Base-by-base conservation (phyloP, 2,113 vertebrate genomes). In the Accipiter virgatus region DNA sequence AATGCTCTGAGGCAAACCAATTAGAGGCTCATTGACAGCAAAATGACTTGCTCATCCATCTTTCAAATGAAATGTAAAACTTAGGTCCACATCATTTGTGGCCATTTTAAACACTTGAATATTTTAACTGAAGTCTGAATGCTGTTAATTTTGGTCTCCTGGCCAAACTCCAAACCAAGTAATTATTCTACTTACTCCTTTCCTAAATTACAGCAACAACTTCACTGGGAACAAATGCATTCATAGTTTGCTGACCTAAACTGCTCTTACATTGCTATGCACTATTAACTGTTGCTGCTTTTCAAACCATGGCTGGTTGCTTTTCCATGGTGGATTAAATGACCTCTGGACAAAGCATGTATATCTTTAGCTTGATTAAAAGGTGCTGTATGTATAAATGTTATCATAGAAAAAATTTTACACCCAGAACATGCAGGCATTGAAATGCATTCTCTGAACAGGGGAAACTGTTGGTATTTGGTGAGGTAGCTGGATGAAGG, bases 231-330 rank as follows among this genome's bases (percentile, higher is more conserved):
- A 66, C 77, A 95, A 96, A 81, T 42, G 17, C n/a, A 72, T 89
- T 86, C 36, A 36, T 63, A 93, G 71, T 89, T 83, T 95, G 72
- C 93, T 96, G 86, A 95, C 83, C 86, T 95, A 56, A 94, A 92
- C 81, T 92, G 77, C 91, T 92, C 61, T 84, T 79, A n/a, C 32
- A 42, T 56, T 95, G 77, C 79, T 78, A 13, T 93, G 88, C 75
- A 55, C 83, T 91, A 40, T 73, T 90, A 94, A 90, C 45, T 78
- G n/a, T 88, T 92, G 80, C 59, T 93, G 55, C 52, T 34, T 91
- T 89, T 89, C 91, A 59, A 53, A 7, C 40, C 16, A 2, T 70
- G 67, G 22, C 53, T 81, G 80, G 26, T 73, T 96, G 83, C n/a
- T 21, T 71, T 95, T 81, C 59, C 21, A 4, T 52, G 25, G n/a